Evolutionary conservation across 2,113 vertebrate genomes (phyloP).

Genomic region (Eulemur rufifrons): DNA sequence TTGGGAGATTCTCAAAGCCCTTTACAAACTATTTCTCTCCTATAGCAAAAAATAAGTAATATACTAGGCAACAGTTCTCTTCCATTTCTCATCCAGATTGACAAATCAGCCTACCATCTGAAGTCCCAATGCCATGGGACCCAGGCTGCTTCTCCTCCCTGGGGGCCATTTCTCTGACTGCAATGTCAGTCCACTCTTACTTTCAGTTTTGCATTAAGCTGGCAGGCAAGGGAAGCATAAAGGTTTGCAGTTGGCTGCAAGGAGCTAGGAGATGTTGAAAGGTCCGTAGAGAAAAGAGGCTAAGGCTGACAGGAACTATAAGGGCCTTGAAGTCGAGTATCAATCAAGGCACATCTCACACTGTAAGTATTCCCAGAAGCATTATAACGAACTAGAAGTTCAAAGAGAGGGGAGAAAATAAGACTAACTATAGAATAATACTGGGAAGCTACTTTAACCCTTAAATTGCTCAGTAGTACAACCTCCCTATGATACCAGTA

Average conservation of each 20-base stretch:
- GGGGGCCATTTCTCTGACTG: constrained; percentile 42
- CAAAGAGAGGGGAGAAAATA: constrained; percentile 67
- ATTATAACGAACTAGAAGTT: constrained; percentile 77
- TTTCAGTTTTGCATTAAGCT: constrained; percentile 75
- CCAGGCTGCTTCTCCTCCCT: constrained; percentile 22
- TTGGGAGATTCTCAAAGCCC: constrained; percentile 62
- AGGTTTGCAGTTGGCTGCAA: constrained; percentile 68
- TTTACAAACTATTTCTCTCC: constrained; percentile 47
- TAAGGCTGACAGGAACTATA: constrained; percentile 65
- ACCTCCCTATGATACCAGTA: background rate
- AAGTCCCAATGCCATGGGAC: constrained; percentile 65
- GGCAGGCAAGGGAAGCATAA: constrained; percentile 69
- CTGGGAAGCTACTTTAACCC: constrained; percentile 55
- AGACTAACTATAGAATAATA: constrained; percentile 57
- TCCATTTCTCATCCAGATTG: constrained; percentile 71
- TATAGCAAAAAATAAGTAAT: constrained; percentile 70
- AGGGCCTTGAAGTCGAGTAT: constrained; percentile 76
- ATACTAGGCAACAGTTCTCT: constrained; percentile 52
- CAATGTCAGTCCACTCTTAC: constrained; percentile 62
- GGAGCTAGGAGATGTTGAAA: constrained; percentile 74
- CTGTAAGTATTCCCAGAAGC: constrained; percentile 71
- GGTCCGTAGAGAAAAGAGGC: constrained; percentile 64
- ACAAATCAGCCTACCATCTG: constrained; percentile 55
- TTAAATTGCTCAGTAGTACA: constrained; percentile 17
- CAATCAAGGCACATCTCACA: constrained; percentile 70